A percentile compares a stretch with the other conserved stretches of the same genome.
phyloP scores from a whole-genome alignment of 2,113 vertebrate species.

The Promerops cafer region DNA sequence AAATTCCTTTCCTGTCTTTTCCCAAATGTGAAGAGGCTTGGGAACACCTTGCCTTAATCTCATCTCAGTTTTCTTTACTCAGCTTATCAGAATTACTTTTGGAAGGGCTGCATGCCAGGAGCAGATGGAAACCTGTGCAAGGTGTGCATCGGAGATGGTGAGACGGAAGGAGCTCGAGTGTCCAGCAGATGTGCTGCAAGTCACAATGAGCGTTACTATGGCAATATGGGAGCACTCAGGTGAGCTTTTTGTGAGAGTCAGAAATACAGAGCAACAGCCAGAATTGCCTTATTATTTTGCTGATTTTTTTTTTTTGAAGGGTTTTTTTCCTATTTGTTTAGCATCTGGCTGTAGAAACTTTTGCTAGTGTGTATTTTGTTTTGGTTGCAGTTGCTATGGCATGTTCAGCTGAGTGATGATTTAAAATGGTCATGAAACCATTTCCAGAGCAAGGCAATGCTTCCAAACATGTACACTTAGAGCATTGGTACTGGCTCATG shows the following conservation, averaged over 20 bases:
- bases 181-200: constrained; percentile 76
- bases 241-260: constrained; percentile 11
- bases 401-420: background rate
- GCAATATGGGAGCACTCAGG: constrained; percentile 88
- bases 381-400: background rate
- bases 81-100: constrained; percentile 83
- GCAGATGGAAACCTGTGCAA: constrained; percentile 81
- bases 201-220: constrained; percentile 87
- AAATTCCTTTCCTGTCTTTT: background rate
- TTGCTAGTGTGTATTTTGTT: background rate
- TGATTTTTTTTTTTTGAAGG: background rate
- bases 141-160: constrained; percentile 83
- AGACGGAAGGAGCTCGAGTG: constrained; percentile 74
- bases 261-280: background rate
- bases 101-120: constrained; percentile 90
- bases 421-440: background rate
- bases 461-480: background rate
- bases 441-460: background rate
- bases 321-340: background rate
- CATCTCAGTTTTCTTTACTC: background rate
- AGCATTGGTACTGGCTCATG: background rate
- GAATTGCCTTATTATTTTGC: background rate
- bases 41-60: background rate
- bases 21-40: background rate
- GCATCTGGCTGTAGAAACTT: background rate